Conservation (phyloP, 1,140 invertebrate species). For the Calephelis virginiensis region DNA sequence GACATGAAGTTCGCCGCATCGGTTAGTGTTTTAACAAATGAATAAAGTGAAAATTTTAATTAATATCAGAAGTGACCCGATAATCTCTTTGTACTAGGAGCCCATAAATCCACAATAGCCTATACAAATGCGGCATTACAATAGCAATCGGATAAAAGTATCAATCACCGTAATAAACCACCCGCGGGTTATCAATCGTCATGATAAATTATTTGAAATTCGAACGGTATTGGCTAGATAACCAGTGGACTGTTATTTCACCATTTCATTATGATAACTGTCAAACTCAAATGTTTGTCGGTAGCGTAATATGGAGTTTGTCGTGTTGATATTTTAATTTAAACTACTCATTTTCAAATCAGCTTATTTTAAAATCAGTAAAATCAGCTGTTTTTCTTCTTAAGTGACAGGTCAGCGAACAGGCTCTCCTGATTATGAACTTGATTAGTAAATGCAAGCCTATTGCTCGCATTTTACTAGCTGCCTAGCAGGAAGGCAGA, state of each 20-base stretch:
- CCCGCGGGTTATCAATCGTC: conserved; percentile 6
- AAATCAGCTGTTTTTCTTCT: too few species aligned
- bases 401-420: too few species aligned
- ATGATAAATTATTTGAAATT: conserved; percentile 10
- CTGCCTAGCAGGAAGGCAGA: too few species aligned
- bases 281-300: conserved; percentile 2
- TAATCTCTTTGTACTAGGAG: too few species aligned
- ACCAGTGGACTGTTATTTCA: conserved; percentile 1
- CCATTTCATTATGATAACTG: not conserved
- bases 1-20: too few species aligned
- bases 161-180: conserved; percentile 14
- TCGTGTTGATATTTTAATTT: not conserved
- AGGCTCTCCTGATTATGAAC: too few species aligned
- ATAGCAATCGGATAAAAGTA: conserved; percentile 9
- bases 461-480: too few species aligned
- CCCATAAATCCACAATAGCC: not conserved
- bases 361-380: too few species aligned
- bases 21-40: too few species aligned
- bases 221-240: conserved; percentile 7
- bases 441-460: too few species aligned
- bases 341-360: not conserved
- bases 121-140: conserved; percentile 8
- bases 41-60: too few species aligned
- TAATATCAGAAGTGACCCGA: too few species aligned
- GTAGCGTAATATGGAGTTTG: not conserved